Evolutionary conservation across 2,113 vertebrate genomes (phyloP).

Genomic region (Hydrolagus affinis): DNA sequence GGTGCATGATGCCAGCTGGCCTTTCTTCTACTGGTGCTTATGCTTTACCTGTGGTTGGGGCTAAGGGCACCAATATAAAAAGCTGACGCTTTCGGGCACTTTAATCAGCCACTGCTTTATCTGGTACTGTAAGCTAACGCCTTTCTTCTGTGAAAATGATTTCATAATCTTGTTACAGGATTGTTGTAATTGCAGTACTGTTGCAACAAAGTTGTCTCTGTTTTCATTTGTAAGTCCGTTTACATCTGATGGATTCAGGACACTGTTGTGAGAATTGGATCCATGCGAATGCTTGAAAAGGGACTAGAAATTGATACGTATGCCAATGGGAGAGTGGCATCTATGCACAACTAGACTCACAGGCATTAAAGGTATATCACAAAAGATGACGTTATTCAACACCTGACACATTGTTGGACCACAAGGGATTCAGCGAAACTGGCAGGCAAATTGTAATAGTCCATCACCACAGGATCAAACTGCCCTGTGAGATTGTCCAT

Average conservation of each 20-base stretch:
- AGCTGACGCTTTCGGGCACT: background rate
- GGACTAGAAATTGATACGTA: background rate
- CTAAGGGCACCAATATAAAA: background rate
- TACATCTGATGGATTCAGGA: background rate
- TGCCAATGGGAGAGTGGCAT: background rate
- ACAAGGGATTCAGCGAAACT: too few relatives aligned
- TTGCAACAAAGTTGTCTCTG: background rate
- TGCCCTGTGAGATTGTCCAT: too few relatives aligned
- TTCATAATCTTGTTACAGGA: background rate
- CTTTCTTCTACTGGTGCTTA: background rate
- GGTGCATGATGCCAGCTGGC: conserved; percentile 1
- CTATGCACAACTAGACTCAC: too few relatives aligned
- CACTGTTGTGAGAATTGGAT: background rate
- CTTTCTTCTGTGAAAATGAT: background rate
- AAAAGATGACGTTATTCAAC: too few relatives aligned
- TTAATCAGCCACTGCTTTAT: background rate
- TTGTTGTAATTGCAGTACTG: background rate
- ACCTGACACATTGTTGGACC: too few relatives aligned
- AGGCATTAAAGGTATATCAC: background rate
- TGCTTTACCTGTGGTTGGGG: background rate
- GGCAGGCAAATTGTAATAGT: too few relatives aligned
- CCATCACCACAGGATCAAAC: too few relatives aligned
- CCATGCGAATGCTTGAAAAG: background rate
- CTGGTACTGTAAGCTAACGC: background rate
- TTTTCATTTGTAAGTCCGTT: background rate